Evolutionary conservation across 2,888 invertebrate genomes (phyloP).

Genomic region (Chymomyza amoena): DNA sequence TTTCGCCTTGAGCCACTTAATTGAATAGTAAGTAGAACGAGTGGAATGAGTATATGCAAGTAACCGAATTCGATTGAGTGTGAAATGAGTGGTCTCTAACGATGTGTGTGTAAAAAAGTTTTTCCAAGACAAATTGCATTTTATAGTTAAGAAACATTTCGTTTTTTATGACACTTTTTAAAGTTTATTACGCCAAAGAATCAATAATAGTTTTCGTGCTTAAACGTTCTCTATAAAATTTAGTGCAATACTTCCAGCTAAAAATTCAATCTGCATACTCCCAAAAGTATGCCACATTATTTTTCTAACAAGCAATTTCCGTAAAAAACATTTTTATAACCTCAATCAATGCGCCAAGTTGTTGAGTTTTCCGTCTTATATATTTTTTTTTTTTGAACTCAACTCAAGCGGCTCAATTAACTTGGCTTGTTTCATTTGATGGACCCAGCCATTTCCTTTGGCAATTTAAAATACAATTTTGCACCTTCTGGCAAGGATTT

Average conservation of each 20-base stretch:
- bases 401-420: conserved; percentile 1
- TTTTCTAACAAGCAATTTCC: neutral
- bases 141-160: neutral
- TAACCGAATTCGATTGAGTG: conserved; percentile 63
- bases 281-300: neutral
- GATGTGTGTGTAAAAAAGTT: conserved; percentile 1
- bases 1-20: conserved; percentile 44
- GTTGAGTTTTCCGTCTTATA: neutral
- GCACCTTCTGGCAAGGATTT: neutral
- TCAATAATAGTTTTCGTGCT: conserved; percentile 12
- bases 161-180: conserved; percentile 49
- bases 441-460: neutral
- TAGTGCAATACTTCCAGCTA: neutral
- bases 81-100: conserved; percentile 51
- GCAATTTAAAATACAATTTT: neutral
- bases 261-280: neutral
- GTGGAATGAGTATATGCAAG: neutral
- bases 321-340: neutral
- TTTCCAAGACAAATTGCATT: conserved; percentile 33
- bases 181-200: conserved; percentile 42
- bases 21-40: conserved; percentile 55
- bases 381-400: neutral
- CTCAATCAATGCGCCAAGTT: neutral
- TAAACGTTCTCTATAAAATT: neutral
- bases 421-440: neutral